Evolutionary conservation across 2,888 invertebrate genomes (phyloP), one percentile per base, ranked within the genome.

Genomic region (Opisthograptis luteolata): DNA sequence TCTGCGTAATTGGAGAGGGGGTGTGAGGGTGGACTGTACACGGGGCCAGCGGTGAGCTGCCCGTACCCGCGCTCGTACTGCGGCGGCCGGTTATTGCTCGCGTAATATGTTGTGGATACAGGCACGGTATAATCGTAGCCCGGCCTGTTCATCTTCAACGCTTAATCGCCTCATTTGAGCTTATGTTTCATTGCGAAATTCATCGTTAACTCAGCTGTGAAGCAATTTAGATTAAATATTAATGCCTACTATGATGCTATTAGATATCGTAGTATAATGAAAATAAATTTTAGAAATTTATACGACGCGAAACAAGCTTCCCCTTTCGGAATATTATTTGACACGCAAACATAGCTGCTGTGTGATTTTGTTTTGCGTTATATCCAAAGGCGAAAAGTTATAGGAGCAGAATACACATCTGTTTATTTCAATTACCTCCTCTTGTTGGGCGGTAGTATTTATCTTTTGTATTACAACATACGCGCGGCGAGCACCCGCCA

Each of bases 131-230:
- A 90, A 68, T 89, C 87, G 84, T 87, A 90, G 78, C 84, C 87
- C 83, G 87, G 80, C 85, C 90, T 85, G 89, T 87, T 89, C 90
- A 90, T 90, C 81, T 89, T 90, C 79, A 83, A 77, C 71, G 79
- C 73, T 79, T 73, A 80, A 77, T 79, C 77, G 84, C 81, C 81
- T 84, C 89, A 89, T 90, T 87, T 81, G 86, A 81, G 76, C 78
- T 80, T 81, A 81, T 76, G 79, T 82, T 73, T 76, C 66, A 77
- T 64, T 61, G 56, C 58, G 55, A 63, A 65, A 70, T 64, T 69
- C 73, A 76, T 76, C 60, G 67, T 72, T 67, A 68, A 62, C 62
- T 64, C 46, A 51, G 55, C 76, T 78, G 70, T 62, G 51, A 58
- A 50, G 50, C 42, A 60, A 52, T 45, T 35, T 31, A 24, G 13